A percentile compares a stretch with the other conserved stretches of the same genome.
These are phyloP conservation scores for Drosophila rellima DNA, from an alignment of 2,888 invertebrate species.

Conservation along the genomic window DNA sequence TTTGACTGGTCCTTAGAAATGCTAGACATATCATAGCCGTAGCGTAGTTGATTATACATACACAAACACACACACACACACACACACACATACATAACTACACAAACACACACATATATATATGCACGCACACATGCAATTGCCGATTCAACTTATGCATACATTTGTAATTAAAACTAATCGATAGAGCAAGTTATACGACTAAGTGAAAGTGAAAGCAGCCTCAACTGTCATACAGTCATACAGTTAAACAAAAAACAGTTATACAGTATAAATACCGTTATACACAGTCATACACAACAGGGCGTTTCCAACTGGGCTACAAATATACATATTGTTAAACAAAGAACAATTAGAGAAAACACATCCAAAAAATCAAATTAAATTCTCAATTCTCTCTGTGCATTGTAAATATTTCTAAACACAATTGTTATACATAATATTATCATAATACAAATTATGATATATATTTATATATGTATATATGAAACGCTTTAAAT, in stretches of 20 bases:
- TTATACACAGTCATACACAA: conserved; percentile 46
- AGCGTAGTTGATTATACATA: conserved; percentile 26
- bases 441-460: conserved; percentile 15
- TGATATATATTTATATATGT: not conserved
- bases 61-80: conserved; percentile 7
- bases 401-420: conserved; percentile 53
- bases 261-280: conserved; percentile 48
- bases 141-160: not conserved
- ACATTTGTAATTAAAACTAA: conserved; percentile 42
- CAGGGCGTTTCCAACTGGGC: conserved; percentile 33
- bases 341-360: conserved; percentile 15
- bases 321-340: conserved; percentile 34
- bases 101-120: conserved; percentile 6
- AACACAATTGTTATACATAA: conserved; percentile 51
- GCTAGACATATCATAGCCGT: conserved; percentile 48
- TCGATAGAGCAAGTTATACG: conserved; percentile 29
- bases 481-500: conserved; percentile 49
- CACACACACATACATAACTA: conserved; percentile 14
- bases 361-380: conserved; percentile 19
- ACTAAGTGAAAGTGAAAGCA: conserved; percentile 36
- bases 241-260: conserved; percentile 48
- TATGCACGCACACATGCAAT: conserved; percentile 5
- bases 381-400: conserved; percentile 23
- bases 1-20: conserved; percentile 54
- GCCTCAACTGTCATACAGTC: conserved; percentile 61